phyloP scores from a whole-genome alignment of 2,797 vertebrate genomes.

The Cephalopachus bancanus region DNA sequence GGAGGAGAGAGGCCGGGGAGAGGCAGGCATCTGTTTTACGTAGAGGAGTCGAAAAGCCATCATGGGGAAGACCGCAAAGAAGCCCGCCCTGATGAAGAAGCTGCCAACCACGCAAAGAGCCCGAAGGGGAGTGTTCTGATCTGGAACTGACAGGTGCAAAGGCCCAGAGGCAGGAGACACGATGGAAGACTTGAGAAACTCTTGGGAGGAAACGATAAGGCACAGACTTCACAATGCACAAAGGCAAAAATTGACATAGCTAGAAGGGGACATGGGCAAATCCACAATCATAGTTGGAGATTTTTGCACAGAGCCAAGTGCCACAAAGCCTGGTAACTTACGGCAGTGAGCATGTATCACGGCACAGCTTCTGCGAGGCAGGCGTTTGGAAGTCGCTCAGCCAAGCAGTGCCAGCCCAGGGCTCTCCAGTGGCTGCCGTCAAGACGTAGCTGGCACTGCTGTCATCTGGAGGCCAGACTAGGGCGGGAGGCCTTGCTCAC shows the following conservation, averaged over 20 bases:
- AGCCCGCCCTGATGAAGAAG: neutral
- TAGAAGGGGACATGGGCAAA: neutral
- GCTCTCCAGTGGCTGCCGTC: neutral
- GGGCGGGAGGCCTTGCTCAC: neutral
- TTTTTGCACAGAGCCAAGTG: neutral
- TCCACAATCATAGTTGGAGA: neutral
- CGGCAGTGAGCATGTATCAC: neutral
- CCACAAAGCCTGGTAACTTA: neutral
- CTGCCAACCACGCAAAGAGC: neutral
- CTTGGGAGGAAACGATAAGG: neutral
- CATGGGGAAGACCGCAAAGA: neutral
- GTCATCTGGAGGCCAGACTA: neutral
- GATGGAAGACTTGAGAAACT: neutral
- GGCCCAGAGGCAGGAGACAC: neutral
- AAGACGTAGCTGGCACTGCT: neutral
- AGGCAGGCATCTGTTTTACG: neutral
- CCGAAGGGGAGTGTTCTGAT: neutral
- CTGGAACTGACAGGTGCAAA: neutral
- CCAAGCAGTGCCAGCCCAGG: neutral
- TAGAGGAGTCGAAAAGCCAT: neutral
- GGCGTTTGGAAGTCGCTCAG: neutral
- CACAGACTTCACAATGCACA: neutral
- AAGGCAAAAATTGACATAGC: neutral
- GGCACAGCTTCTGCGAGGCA: neutral
- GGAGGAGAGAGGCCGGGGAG: neutral